Conservation (phyloP, 1,140 invertebrate species). For the Prorops nasuta region DNA sequence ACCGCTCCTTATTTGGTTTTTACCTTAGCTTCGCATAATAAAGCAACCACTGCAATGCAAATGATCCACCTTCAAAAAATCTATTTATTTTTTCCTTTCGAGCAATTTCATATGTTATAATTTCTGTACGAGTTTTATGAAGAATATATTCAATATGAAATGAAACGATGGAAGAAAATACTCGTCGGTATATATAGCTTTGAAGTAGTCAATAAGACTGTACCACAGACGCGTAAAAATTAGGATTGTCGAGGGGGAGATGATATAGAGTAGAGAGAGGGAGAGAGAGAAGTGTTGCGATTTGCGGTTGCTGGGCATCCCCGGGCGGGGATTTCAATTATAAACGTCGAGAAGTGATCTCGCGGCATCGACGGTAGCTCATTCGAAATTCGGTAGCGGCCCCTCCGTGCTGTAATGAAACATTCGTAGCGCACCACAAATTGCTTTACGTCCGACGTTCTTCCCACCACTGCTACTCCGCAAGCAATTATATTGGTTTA, state of each 20-base stretch:
- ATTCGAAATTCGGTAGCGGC: slow-evolving; percentile 59
- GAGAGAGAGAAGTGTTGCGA: not conserved
- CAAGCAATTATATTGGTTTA: too few species aligned
- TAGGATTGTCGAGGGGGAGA: not conserved
- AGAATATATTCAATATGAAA: too few species aligned
- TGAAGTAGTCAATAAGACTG: slow-evolving; percentile 8
- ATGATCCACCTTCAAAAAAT: slow-evolving; percentile 5
- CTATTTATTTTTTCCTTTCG: too few species aligned
- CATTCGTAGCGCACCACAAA: slow-evolving; percentile 55
- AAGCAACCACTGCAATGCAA: slow-evolving; percentile 25
- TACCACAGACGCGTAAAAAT: not conserved
- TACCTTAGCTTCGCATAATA: slow-evolving; percentile 26
- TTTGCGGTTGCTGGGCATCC: not conserved
- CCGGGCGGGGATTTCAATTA: slow-evolving; percentile 50
- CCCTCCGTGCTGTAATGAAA: slow-evolving; percentile 51
- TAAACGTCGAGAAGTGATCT: slow-evolving; percentile 37
- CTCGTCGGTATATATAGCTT: too few species aligned
- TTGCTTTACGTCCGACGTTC: slow-evolving; percentile 38
- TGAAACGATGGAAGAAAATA: too few species aligned
- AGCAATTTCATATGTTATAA: too few species aligned
- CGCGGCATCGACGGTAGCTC: slow-evolving; percentile 41
- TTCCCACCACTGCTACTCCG: slow-evolving; percentile 2
- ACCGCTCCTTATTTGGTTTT: slow-evolving; percentile 25
- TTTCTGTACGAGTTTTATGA: too few species aligned
- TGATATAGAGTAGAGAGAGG: not conserved